Evolutionary conservation across 2,888 invertebrate genomes (phyloP).

Genomic region (Cerceris rybyensis): DNA sequence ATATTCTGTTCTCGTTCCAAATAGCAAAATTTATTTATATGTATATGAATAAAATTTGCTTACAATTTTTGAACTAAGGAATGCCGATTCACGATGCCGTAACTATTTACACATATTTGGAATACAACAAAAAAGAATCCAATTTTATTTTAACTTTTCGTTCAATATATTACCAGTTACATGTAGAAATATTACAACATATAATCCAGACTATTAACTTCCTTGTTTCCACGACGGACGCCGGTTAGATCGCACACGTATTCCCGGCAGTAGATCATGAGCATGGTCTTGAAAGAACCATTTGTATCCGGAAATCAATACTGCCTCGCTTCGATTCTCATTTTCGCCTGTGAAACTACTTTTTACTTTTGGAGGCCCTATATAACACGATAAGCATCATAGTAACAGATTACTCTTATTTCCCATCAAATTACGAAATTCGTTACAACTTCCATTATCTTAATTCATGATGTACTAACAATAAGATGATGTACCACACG

Average conservation of each 20-base stretch:
- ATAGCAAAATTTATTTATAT: too few relatives aligned
- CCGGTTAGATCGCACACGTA: neutral
- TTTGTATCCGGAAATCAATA: slow-evolving; percentile 47
- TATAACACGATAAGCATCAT: slow-evolving; percentile 12
- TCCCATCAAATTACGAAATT: neutral
- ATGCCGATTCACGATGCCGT: too few relatives aligned
- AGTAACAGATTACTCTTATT: slow-evolving; percentile 14
- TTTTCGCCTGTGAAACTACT: slow-evolving; percentile 31
- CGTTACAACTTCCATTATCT: neutral
- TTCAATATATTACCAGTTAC: neutral
- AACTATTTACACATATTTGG: too few relatives aligned
- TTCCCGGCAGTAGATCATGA: slow-evolving; percentile 30
- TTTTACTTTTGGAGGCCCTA: slow-evolving; percentile 34
- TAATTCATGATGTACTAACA: too few relatives aligned
- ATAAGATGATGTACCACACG: too few relatives aligned
- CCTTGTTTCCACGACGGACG: slow-evolving; percentile 40
- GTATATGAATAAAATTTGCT: too few relatives aligned
- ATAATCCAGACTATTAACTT: slow-evolving; percentile 35
- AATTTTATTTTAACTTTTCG: too few relatives aligned
- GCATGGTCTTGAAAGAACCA: slow-evolving; percentile 42
- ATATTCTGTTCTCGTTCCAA: too few relatives aligned
- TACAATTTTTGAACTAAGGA: too few relatives aligned
- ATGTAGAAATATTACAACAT: slow-evolving; percentile 31
- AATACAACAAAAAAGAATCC: too few relatives aligned
- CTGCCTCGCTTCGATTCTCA: slow-evolving; percentile 4